phyloP scores from a whole-genome alignment of 2,113 vertebrate species.

The Hypocryptadius cinnamomeus region DNA sequence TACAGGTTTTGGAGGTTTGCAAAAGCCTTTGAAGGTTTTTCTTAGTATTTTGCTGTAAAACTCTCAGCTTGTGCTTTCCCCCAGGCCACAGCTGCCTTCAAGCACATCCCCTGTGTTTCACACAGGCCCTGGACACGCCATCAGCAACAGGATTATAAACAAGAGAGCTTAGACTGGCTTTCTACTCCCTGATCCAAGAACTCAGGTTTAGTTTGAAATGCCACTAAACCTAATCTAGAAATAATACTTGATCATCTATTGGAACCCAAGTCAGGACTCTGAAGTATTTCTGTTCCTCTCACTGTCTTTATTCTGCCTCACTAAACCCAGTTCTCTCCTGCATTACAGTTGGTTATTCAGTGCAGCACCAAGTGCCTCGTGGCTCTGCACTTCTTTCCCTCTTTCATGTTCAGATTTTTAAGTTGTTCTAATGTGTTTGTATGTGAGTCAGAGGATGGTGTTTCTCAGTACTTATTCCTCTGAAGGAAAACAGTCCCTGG shows the following conservation, averaged over 20 bases:
- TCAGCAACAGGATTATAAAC: not conserved
- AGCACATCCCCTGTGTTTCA: not conserved
- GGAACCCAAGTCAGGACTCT: not conserved
- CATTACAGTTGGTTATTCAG: not conserved
- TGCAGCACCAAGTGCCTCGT: not conserved
- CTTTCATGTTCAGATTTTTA: not conserved
- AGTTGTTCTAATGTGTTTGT: not conserved
- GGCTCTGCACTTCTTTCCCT: not conserved
- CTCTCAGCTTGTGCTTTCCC: not conserved
- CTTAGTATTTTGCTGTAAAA: not conserved
- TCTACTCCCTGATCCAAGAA: not conserved
- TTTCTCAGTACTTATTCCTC: not conserved
- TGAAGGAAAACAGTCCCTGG: not conserved
- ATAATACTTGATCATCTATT: not conserved
- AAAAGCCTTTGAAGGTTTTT: not conserved
- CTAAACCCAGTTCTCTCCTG: not conserved
- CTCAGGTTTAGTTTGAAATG: not conserved
- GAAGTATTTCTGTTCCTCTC: not conserved
- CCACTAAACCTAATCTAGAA: not conserved
- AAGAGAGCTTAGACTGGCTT: not conserved
- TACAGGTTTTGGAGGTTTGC: not conserved
- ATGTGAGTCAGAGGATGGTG: not conserved
- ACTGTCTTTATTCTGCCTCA: not conserved
- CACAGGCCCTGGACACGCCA: fast-evolving
- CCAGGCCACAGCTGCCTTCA: not conserved